Conservation (phyloP, 2,797 vertebrate species). For the Cyclura pinguis region DNA sequence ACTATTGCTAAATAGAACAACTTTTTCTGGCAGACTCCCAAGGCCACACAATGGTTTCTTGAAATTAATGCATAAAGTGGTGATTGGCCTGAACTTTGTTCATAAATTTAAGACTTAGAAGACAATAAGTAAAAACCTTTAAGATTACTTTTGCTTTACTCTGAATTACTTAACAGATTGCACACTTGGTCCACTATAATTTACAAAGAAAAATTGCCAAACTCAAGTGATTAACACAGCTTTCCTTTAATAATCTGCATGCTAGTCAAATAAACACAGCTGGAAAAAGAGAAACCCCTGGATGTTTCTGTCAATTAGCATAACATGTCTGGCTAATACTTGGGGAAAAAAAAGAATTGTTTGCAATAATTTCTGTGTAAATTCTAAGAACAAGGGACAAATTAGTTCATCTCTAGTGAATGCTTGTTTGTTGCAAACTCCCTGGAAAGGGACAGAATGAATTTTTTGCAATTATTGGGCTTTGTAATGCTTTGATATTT, state of each 20-base stretch:
- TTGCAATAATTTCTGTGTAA: slow-evolving; percentile 30
- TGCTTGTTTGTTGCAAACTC: not conserved
- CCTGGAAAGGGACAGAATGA: not conserved
- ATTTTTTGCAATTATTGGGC: not conserved
- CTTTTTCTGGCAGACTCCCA: not conserved
- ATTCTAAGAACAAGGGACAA: slow-evolving; percentile 18
- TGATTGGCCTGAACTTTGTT: slow-evolving; percentile 9
- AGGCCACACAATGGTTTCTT: slow-evolving; percentile 12
- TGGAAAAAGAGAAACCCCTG: slow-evolving; percentile 45
- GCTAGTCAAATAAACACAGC: slow-evolving; percentile 43
- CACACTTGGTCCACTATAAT: slow-evolving; percentile 19
- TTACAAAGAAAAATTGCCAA: slow-evolving; percentile 39
- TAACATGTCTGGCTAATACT: slow-evolving; percentile 26
- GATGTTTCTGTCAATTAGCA: slow-evolving; percentile 45
- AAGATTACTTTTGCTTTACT: slow-evolving; percentile 16
- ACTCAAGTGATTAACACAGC: slow-evolving; percentile 40
- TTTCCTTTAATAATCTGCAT: slow-evolving; percentile 28
- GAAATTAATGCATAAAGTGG: not conserved
- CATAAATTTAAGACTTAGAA: not conserved
- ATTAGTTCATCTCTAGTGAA: slow-evolving; percentile 18
- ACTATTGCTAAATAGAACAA: slow-evolving; percentile 1
- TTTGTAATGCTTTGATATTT: not conserved
- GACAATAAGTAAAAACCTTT: not conserved
- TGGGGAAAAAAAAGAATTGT: not conserved
- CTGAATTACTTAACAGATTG: not conserved